These are phyloP conservation scores for Cnemophilus loriae DNA, from an alignment of 2,113 vertebrate species.

Conservation along the genomic window DNA sequence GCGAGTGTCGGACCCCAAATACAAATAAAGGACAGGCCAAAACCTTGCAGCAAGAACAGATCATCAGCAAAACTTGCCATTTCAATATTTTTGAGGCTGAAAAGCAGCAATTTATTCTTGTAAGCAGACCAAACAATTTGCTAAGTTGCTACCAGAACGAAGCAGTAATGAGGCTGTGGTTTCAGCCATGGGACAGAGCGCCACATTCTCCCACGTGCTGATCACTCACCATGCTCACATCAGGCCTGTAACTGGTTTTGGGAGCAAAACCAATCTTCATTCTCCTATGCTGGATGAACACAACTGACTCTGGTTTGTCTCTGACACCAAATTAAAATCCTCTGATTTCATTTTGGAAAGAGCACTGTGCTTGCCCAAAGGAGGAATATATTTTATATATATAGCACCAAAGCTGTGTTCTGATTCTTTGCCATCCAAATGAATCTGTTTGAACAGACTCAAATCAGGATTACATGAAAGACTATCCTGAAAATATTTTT, in stretches of 20 bases:
- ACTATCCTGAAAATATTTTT: neutral
- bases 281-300: neutral
- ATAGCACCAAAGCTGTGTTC: neutral
- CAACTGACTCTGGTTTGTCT: neutral
- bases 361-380: neutral
- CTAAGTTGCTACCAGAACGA: neutral
- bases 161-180: neutral
- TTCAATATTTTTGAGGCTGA: neutral
- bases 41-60: neutral
- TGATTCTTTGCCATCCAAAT: neutral
- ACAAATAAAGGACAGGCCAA: neutral
- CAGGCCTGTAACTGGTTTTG: neutral
- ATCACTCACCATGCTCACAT: neutral
- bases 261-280: neutral
- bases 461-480: neutral
- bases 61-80: neutral
- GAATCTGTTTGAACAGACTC: neutral
- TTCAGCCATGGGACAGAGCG: neutral
- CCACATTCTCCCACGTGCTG: neutral
- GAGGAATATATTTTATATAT: neutral
- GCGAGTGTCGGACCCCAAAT: neutral
- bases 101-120: neutral
- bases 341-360: neutral
- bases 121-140: neutral
- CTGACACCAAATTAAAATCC: neutral